These are phyloP conservation scores for Nemapogon koenigi DNA, from an alignment of 2,888 invertebrate species.

Conservation along the genomic window DNA sequence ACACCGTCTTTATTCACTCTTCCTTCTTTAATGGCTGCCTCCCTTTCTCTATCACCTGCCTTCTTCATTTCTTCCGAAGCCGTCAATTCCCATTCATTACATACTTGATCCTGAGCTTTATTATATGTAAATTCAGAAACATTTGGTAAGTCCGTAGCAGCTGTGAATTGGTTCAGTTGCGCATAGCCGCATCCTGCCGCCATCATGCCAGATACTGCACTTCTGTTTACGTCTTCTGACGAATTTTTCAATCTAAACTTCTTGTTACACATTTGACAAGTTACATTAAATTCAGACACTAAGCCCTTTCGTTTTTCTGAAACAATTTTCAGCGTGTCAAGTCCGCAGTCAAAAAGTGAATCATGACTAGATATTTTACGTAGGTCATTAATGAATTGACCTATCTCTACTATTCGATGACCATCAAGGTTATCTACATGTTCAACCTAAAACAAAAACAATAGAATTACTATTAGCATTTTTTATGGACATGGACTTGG, in stretches of 20 bases:
- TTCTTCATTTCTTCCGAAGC: slow-evolving; percentile 16
- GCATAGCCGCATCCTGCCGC: background rate
- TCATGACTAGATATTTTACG: background rate
- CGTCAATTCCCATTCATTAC: slow-evolving; percentile 14
- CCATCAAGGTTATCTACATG: too few species aligned
- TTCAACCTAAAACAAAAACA: too few species aligned
- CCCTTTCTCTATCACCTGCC: slow-evolving; percentile 16
- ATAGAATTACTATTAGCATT: too few species aligned
- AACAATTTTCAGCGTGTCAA: background rate
- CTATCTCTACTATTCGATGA: too few species aligned
- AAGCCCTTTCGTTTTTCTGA: background rate
- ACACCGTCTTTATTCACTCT: slow-evolving; percentile 17
- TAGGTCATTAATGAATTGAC: too few species aligned
- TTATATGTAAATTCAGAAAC: background rate
- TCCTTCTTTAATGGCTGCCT: slow-evolving; percentile 16
- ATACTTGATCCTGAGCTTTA: too few species aligned
- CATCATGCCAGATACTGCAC: background rate
- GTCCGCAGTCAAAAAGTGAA: background rate
- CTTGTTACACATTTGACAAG: background rate
- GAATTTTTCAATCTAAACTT: background rate
- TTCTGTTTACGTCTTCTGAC: background rate
- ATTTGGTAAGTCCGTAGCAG: background rate
- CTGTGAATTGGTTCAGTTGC: background rate
- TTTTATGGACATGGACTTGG: too few species aligned
- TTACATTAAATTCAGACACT: background rate